Evolutionary conservation across 1,140 invertebrate species (phyloP).

Genomic region (Euborellia annulipes): DNA sequence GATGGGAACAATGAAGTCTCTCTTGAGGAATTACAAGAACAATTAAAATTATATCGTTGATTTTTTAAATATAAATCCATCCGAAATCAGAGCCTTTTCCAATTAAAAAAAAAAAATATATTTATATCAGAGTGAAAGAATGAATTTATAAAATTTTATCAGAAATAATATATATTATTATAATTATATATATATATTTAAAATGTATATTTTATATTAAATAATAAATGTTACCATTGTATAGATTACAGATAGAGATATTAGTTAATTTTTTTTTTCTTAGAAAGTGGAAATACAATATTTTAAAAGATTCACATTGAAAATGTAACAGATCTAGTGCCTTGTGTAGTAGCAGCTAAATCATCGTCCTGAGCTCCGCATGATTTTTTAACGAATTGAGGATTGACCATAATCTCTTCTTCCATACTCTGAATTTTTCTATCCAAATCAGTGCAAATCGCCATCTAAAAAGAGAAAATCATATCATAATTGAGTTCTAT

Average conservation of each 20-base stretch:
- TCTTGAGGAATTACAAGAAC: too few species aligned
- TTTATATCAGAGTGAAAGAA: too few species aligned
- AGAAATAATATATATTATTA: too few species aligned
- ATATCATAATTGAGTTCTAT: too few species aligned
- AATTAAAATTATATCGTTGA: conserved; percentile 6
- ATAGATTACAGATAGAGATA: too few species aligned
- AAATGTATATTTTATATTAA: not conserved
- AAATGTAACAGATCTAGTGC: conserved; percentile 26
- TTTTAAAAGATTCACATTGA: conserved; percentile 10
- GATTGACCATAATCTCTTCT: conserved; percentile 82
- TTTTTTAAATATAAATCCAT: conserved; percentile 3
- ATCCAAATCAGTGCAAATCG: conserved; percentile 69
- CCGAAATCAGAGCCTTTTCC: not conserved
- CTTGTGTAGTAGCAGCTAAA: conserved; percentile 34
- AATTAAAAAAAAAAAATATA: too few species aligned
- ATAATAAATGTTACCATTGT: not conserved
- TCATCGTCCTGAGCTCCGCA: conserved; percentile 46
- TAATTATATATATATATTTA: too few species aligned
- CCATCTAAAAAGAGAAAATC: conserved; percentile 42
- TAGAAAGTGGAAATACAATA: too few species aligned
- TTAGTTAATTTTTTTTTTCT: too few species aligned
- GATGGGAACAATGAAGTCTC: too few species aligned
- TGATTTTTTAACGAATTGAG: conserved; percentile 65
- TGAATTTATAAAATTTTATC: too few species aligned
- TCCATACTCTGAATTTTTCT: conserved; percentile 82